A percentile compares a stretch with the other conserved stretches of the same genome.
These are phyloP conservation scores for Elysia chlorotica DNA, from an alignment of 1,140 invertebrate genomes.

Conservation along the genomic window DNA sequence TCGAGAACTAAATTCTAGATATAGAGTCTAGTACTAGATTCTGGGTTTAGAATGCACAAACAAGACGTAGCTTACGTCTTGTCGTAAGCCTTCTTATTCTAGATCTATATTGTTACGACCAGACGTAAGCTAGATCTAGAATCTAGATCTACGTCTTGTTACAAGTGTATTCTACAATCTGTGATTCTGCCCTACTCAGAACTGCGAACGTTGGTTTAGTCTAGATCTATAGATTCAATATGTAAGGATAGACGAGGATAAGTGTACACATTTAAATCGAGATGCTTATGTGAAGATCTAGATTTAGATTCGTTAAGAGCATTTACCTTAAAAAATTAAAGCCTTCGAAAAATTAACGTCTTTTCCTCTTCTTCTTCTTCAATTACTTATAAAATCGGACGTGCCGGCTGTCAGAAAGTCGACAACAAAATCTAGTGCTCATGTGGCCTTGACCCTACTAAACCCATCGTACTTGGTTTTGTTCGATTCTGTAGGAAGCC, in stretches of 20 bases:
- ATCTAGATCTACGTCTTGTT: not conserved
- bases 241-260: too few species aligned
- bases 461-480: not conserved
- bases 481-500: not conserved
- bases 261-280: too few species aligned
- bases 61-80: too few species aligned
- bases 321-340: not conserved
- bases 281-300: too few species aligned
- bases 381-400: not conserved
- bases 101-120: not conserved
- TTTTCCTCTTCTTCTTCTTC: not conserved
- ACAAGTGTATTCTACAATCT: too few species aligned
- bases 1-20: not conserved
- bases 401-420: not conserved
- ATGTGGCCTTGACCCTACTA: not conserved
- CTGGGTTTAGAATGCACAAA: too few species aligned
- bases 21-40: not conserved
- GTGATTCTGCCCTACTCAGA: too few species aligned
- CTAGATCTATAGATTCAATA: too few species aligned
- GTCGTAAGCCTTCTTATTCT: not conserved
- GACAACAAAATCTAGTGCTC: not conserved
- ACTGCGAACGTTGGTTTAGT: too few species aligned
- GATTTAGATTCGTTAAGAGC: not conserved
- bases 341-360: not conserved
- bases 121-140: not conserved